These are phyloP conservation scores for Luffia ferchaultella DNA, from an alignment of 2,888 invertebrate genomes.

Conservation along the genomic window DNA sequence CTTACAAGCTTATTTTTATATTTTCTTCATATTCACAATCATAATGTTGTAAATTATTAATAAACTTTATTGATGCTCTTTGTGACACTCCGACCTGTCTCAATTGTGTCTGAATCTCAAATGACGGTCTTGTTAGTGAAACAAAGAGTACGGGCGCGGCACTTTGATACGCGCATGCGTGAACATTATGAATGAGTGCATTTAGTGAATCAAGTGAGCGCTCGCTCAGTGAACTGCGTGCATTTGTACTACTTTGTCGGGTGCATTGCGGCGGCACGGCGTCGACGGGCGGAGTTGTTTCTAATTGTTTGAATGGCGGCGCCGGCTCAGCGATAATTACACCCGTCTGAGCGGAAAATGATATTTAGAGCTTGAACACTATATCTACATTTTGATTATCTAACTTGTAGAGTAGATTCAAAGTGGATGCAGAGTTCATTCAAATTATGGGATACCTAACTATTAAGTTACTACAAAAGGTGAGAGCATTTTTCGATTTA, in stretches of 20 bases:
- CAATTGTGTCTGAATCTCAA: neutral
- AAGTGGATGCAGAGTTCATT: too few relatives aligned
- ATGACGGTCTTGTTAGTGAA: neutral
- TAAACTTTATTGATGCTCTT: too few relatives aligned
- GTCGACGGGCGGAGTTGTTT: neutral
- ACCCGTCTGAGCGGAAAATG: neutral
- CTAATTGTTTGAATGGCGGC: neutral
- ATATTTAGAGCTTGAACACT: neutral
- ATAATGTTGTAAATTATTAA: too few relatives aligned
- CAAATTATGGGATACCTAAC: too few relatives aligned
- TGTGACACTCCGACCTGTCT: too few relatives aligned
- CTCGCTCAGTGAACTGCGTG: neutral
- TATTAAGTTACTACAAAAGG: too few relatives aligned
- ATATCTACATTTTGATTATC: neutral
- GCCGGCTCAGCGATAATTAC: neutral
- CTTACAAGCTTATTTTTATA: too few relatives aligned
- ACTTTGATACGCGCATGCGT: slow-evolving; percentile 17
- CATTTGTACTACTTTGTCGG: neutral
- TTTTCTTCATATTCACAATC: too few relatives aligned
- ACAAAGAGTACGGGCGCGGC: slow-evolving; percentile 31
- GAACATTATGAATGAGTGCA: neutral
- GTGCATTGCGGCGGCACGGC: neutral
- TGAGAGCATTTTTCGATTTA: too few relatives aligned
- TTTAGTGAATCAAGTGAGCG: neutral
- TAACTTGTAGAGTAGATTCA: too few relatives aligned